A percentile compares a stretch with the other conserved stretches of the same genome.
These are phyloP conservation scores for Periophthalmus magnuspinnatus DNA, from an alignment of 2,797 vertebrate species.

Conservation along the genomic window DNA sequence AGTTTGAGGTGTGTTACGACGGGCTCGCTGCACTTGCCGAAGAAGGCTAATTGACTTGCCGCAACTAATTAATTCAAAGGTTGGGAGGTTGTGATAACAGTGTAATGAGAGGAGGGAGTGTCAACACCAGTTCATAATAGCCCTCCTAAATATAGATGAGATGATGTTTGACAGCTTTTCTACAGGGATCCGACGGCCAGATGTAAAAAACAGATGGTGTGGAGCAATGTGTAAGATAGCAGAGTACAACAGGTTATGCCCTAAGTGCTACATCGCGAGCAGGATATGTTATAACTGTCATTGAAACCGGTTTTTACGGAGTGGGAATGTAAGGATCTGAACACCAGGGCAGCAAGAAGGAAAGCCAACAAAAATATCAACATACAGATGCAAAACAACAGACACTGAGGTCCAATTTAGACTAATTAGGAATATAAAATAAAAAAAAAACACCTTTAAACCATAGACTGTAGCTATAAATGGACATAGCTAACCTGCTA, in stretches of 20 bases:
- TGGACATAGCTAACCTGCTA: too few species aligned
- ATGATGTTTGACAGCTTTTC: slow-evolving; percentile 60
- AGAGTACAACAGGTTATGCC: slow-evolving; percentile 11
- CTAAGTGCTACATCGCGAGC: background rate
- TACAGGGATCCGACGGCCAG: slow-evolving; percentile 47
- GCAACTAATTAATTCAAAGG: slow-evolving; percentile 74
- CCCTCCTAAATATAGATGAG: slow-evolving; percentile 66
- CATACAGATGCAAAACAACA: background rate
- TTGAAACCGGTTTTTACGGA: background rate
- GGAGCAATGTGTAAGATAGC: slow-evolving; percentile 34
- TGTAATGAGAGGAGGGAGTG: slow-evolving; percentile 68
- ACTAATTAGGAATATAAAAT: background rate
- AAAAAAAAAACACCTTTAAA: too few species aligned
- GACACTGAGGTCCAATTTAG: background rate
- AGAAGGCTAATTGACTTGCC: slow-evolving; percentile 69
- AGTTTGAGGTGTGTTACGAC: slow-evolving; percentile 49
- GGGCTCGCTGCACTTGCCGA: slow-evolving; percentile 37
- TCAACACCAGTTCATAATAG: slow-evolving; percentile 64
- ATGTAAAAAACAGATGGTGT: slow-evolving; percentile 57
- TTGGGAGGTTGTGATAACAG: slow-evolving; percentile 66
- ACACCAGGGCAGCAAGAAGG: background rate
- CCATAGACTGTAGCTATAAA: too few species aligned
- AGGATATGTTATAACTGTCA: background rate
- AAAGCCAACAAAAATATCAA: background rate
- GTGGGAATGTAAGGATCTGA: background rate